phyloP scores from a whole-genome alignment of 2,888 invertebrate genomes.

The Cybosia mesomella region DNA sequence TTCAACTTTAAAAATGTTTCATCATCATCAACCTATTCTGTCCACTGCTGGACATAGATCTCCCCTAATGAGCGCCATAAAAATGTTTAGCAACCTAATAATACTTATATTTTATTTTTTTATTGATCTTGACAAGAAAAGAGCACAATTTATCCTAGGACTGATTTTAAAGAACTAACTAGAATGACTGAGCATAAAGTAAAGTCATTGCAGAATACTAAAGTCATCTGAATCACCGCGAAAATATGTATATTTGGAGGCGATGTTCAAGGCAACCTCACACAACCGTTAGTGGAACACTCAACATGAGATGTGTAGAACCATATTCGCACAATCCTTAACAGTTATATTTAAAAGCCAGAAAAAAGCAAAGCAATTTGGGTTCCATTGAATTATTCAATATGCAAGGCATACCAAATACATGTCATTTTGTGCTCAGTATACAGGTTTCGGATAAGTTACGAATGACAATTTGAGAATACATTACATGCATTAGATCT shows the following conservation, averaged over 20 bases:
- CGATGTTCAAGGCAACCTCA: slow-evolving; percentile 41
- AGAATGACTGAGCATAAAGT: slow-evolving; percentile 33
- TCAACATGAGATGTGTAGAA: slow-evolving; percentile 1
- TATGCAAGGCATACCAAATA: slow-evolving; percentile 22
- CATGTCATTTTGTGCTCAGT: slow-evolving; percentile 39
- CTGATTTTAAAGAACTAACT: slow-evolving; percentile 29
- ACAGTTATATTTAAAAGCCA: slow-evolving; percentile 42
- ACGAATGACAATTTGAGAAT: slow-evolving; percentile 32
- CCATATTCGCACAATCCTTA: slow-evolving; percentile 32
- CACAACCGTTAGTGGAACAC: slow-evolving; percentile 41
- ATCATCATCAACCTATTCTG: no score
- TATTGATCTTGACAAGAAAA: slow-evolving; percentile 24
- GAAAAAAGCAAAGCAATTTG: slow-evolving; percentile 39
- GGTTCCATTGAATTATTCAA: slow-evolving; percentile 60
- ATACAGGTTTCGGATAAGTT: slow-evolving; percentile 48
- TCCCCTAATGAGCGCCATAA: no score
- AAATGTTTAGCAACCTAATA: neutral
- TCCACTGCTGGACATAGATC: no score
- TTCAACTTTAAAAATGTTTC: neutral
- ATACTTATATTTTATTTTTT: neutral
- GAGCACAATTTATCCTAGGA: slow-evolving; percentile 23
- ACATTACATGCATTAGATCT: slow-evolving; percentile 34
- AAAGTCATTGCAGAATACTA: slow-evolving; percentile 32
- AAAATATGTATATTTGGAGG: slow-evolving; percentile 35
- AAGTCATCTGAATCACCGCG: slow-evolving; percentile 33